These are phyloP conservation scores for Orycteropus afer DNA, from an alignment of 2,113 vertebrate genomes.

Conservation along the genomic window DNA sequence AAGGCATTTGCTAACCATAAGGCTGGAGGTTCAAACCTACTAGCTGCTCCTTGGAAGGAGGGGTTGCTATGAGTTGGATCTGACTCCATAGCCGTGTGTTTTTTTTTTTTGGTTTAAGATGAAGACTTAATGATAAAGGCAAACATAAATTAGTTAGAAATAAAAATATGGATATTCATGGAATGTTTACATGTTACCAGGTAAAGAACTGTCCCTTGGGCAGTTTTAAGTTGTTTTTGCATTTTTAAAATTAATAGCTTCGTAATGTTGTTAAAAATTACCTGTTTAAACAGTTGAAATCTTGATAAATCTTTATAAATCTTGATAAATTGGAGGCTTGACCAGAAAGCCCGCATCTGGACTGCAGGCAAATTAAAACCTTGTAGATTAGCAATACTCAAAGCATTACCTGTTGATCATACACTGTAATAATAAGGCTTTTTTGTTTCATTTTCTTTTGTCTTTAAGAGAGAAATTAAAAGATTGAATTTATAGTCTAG, in stretches of 20 bases:
- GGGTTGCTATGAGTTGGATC: too few relatives aligned
- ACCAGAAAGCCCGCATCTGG: not conserved
- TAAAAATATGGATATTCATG: not conserved
- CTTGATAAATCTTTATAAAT: constrained; percentile 17
- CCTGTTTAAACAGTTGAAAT: not conserved
- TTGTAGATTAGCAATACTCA: not conserved
- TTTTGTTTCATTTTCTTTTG: constrained; percentile 23
- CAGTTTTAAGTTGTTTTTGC: constrained; percentile 3
- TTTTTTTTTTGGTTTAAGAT: too few relatives aligned
- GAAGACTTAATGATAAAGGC: not conserved
- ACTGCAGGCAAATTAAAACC: not conserved
- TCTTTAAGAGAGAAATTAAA: constrained; percentile 30
- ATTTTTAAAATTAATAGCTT: constrained; percentile 18
- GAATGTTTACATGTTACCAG: not conserved
- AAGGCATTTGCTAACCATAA: too few relatives aligned
- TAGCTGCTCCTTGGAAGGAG: too few relatives aligned
- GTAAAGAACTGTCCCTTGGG: not conserved
- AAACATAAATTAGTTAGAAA: constrained; percentile 42
- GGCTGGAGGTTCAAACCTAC: too few relatives aligned
- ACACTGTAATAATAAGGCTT: not conserved
- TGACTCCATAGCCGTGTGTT: too few relatives aligned
- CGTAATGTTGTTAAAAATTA: not conserved
- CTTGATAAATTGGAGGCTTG: not conserved
- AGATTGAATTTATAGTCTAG: not conserved
- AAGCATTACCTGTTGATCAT: not conserved